Base-by-base conservation (phyloP, 2,888 invertebrate genomes). In the Mesorhabditis belari region DNA sequence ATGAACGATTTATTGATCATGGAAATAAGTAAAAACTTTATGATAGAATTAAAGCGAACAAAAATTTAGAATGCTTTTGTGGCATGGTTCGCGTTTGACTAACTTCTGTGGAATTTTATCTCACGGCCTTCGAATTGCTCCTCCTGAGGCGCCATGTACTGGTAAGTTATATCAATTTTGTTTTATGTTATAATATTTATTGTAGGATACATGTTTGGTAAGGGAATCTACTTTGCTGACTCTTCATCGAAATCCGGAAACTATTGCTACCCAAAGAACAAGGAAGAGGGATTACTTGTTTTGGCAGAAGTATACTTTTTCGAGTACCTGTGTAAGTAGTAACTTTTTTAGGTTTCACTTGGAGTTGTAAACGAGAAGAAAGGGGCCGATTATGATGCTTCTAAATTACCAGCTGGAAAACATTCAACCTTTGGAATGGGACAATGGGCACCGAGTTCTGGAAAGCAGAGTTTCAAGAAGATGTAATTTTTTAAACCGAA, bases 191-290 rank as follows among this genome's bases (percentile, higher is more conserved):
- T 55, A 17, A 12, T 12, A n/a, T 49, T 26, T 12, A 21, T 27
- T 49, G 69, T 84, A 24, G 84, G 85, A 19, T 84, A 85, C 74
- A 85, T 85, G 85, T 81, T 81, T 80, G 84, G 85, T 6, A 85
- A 85, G 73, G 85, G 85, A n/a, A 80, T 85, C 4, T 85, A 85
- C 68, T 85, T 85, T 76, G 85, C 85, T 27, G 85, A 85, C 70
- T 83, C 84, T 81, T 83, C 83, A 23, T 83, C 83, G 69, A 85
- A 85, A 68, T 84, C 84, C 74, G 84, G 84, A 56, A 85, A 85
- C 67, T 85, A 85, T 71, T 84, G 84, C 63, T 84, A 81, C 71
- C 77, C 84, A 3, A 77, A 79, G 23, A 69, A 68, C 55, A 67
- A 77, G 23, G 82, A 82, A 63, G 80, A 81, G 57, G 76, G 77